phyloP scores from a whole-genome alignment of 2,113 vertebrate species.

The Ophthalmolycus amberensis region DNA sequence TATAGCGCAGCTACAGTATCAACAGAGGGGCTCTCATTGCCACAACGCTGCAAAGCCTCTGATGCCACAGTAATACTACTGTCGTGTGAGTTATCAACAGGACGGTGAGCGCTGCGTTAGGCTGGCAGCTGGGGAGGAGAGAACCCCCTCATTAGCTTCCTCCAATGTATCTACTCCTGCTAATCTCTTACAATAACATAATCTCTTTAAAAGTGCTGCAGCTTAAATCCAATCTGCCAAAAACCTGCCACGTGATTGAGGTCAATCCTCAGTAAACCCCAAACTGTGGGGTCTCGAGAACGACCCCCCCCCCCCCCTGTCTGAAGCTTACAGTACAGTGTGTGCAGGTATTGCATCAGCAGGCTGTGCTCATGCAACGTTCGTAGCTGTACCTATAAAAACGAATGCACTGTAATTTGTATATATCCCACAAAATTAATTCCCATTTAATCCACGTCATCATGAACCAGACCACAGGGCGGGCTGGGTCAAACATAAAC shows the following conservation, averaged over 20 bases:
- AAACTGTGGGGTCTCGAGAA: constrained; percentile 63
- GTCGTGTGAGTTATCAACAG: constrained; percentile 79
- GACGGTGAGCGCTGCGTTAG: constrained; percentile 78
- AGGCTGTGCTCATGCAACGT: too few species aligned
- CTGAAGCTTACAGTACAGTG: constrained; percentile 27
- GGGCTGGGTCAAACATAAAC: too few species aligned
- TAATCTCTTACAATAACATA: constrained; percentile 84
- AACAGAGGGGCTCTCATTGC: constrained; percentile 49
- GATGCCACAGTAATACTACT: constrained; percentile 77
- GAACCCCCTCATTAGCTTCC: constrained; percentile 79
- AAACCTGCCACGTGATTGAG: constrained; percentile 80
- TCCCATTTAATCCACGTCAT: too few species aligned
- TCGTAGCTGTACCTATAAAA: too few species aligned
- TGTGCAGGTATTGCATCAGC: constrained; percentile 24
- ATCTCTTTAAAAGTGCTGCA: constrained; percentile 83
- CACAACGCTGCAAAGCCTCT: constrained; percentile 68
- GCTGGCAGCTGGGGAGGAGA: constrained; percentile 73
- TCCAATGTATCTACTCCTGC: constrained; percentile 79
- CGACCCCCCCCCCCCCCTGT: constrained; percentile 3
- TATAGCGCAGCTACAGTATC: constrained; percentile 53
- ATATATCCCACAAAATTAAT: too few species aligned
- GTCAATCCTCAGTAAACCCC: constrained; percentile 76
- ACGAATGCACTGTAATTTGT: too few species aligned
- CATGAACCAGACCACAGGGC: too few species aligned
- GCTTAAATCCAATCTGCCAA: constrained; percentile 82